Base-by-base conservation (phyloP, 2,888 invertebrate genomes). In the Sicus ferrugineus region DNA sequence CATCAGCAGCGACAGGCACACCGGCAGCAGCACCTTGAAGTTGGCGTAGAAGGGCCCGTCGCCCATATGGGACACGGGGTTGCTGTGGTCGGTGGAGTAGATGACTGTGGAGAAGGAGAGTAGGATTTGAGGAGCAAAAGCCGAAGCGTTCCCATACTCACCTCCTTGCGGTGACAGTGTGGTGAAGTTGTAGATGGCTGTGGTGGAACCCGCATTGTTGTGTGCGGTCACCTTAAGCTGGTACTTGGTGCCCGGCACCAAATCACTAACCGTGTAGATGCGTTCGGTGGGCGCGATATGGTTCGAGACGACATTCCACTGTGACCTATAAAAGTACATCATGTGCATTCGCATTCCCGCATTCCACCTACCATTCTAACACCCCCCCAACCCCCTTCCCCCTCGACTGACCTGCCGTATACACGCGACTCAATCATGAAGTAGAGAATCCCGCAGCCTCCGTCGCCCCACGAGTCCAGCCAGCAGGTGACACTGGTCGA, bases 401-500 rank as follows among this genome's bases (percentile, higher is more conserved):
- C 5, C n/a, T 30, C 2, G 1, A n/a, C 28, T 64, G 42, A 80
- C 78, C 82, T 78, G 23, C 80, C 84, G 72, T 89, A 88, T 69
- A 90, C 88, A 70, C 90, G 86, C 80, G 94, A 95, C 81, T 95
- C 94, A 50, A 95, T 90, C 75, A 92, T 92, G 80, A 94, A 95
- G 85, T 93, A 93, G 9, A 93, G 88, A 74, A 95, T 94, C 2
- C 94, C 94, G 80, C 95, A 95, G 26, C 95, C 95, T 0, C 94
- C 94, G 78, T 95, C 94, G 46, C 93, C 92, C 95, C 95, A 95
- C 0, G 92, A 92, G 83, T 94, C 93, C 74, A 95, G 84, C 91
- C 94, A 94, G 28, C 94, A 90, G 0, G 93, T 93, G 66, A 94
- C 93, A 69, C 93, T 93, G 0, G 95, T 94, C 0, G 94, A 92